Base-by-base conservation (phyloP, 2,888 invertebrate genomes). In the Drosophila testacea region DNA sequence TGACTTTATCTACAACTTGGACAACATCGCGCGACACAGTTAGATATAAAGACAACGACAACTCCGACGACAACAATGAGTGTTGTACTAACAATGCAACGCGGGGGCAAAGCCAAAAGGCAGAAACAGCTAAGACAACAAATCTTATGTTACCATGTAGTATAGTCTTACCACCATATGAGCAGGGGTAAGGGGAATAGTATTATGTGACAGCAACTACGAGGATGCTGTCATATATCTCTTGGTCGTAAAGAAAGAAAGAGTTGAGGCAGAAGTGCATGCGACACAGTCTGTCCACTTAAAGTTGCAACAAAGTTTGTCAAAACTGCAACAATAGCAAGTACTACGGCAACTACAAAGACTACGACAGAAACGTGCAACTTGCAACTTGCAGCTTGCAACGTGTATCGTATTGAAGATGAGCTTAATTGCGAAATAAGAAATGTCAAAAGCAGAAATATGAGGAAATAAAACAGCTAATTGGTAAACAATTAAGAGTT, bases 211-310 rank as follows among this genome's bases (percentile, higher is more conserved):
- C 41, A 52, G 27, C 54, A n/a, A n/a, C 27, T 30, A 28, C 42
- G 61, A 75, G 66, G 67, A 66, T 59, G 60, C 60, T 36, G 61
- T 34, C 55, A 64, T 48, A 54, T 32, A 62, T 32, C 32, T 68
- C 27, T 11, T 30, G 38, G 39, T 57, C n/a, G 50, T 51, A 30
- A 65, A 65, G 46, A 64, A 50, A 61, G 69, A 59, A 57, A 55
- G 61, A 70, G 72, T 74, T 67, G 66, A 63, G 64, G n/a, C 69
- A 70, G 69, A 67, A 65, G 63, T 65, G 63, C 69, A 69, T 69
- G 69, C 63, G 65, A 59, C 74, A 64, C 51, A 50, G 50, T 69
- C 61, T 77, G 77, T 81, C 70, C 80, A 81, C 79, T 81, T 80
- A 76, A 71, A 73, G 73, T 44, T 55, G 50, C 65, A 77, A 72